Conservation (phyloP, 2,113 vertebrate genomes). For the Cryptotis parvus region DNA sequence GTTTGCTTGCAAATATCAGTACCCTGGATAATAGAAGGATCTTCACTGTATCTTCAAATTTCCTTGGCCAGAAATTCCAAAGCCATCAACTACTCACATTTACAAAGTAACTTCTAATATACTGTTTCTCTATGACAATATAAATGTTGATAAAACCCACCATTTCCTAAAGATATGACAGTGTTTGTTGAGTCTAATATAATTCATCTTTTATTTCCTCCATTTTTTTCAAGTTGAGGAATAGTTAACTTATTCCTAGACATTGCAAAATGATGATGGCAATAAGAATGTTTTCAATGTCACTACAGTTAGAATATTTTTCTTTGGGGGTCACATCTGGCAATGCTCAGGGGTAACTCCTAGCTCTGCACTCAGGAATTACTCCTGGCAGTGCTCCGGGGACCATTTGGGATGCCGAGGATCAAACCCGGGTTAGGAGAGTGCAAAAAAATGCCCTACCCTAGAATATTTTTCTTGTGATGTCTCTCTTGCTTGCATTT, state of each 20-base stretch:
- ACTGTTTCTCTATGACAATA: not conserved
- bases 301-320: not conserved
- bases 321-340: too few species aligned
- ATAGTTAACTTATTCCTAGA: not conserved
- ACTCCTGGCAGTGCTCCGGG: too few species aligned
- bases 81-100: not conserved
- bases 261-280: not conserved
- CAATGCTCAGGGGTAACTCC: too few species aligned
- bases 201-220: not conserved
- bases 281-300: not conserved
- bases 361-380: too few species aligned
- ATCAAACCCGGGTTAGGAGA: too few species aligned
- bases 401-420: too few species aligned
- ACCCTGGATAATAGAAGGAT: not conserved
- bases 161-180: not conserved
- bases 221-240: not conserved
- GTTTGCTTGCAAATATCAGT: not conserved
- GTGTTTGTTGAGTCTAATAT: not conserved
- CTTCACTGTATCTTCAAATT: not conserved
- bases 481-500: not conserved
- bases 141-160: not conserved
- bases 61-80: constrained; percentile 6
- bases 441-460: too few species aligned
- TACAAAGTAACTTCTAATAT: not conserved
- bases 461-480: not conserved